Evolutionary conservation across 2,113 vertebrate species (phyloP), one percentile per base, ranked within the genome.

Genomic region (Mesocricetus auratus): DNA sequence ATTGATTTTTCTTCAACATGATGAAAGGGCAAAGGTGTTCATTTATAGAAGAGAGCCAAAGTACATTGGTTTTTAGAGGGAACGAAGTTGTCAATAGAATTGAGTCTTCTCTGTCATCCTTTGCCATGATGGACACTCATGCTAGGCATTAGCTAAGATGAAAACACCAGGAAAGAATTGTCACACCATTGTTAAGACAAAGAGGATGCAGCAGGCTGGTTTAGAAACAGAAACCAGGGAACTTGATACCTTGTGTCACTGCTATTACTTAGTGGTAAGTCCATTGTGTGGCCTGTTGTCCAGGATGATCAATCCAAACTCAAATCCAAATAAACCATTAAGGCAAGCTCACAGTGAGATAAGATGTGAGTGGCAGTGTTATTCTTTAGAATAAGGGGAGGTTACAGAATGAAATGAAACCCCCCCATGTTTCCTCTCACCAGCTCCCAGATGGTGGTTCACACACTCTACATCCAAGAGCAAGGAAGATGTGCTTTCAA

Each of bases 291-390:
- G 86, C 75, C 86, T 73, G 29, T 97, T 81, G 89, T 79, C 58
- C 90, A 75, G 82, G 85, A 81, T 98, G 96, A 96, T 94, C 89
- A 96, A 96, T 95, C 81, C 68, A 50, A 94, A 96, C 92, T 24
- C 47, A 47, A 83, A 88, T 93, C 60, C 92, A 97, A 94, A 74
- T 58, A 93, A 97, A 96, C 58, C 78, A 96, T 82, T 66, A 82
- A 86, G 89, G 86, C 78, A 97, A 96, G 90, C 96, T 97, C 91
- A 53, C 94, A 97, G 97, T 77, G 89, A 96, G 73, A 90, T 19
- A 82, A 91, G 64, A 36, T 31, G 36, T 86, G 97, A 68, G 79
- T 98, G 78, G 75, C 92, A 98, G 66, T 89, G 82, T 79, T 96
- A 93, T 71, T 90, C 86, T 96, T 93, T 94, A 95, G 79, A 93